Evolutionary conservation across 2,797 vertebrate genomes (phyloP), one percentile per base, ranked within the genome.

Genomic region (Cossypha heuglini): DNA sequence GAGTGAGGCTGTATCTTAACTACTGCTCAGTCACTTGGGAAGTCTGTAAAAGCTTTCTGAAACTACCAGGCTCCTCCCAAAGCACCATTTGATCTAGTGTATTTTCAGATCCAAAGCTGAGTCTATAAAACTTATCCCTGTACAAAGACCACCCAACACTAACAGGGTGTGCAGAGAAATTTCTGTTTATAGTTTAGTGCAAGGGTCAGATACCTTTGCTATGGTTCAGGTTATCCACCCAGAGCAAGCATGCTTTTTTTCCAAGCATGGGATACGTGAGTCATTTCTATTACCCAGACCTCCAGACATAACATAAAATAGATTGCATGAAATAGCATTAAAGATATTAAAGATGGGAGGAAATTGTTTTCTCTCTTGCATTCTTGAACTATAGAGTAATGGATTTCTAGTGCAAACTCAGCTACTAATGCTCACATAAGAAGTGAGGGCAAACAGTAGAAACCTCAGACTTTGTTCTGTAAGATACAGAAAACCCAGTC

Each of bases 301-400:
- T 97, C 91, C 86, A 95, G 92, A 94, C 78, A 90, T 90, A 88
- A 94, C 82, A 93, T 87, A 97, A 96, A 92, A 80, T 75, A 93
- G 62, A 76, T 90, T 80, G 42, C 77, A 81, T 90, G 75, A 71
- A 79, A 88, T 88, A 88, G n/a, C 66, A 85, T 73, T 72, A 51
- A 72, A 88, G 80, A 91, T 94, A 92, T 72, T 94, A 94, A 93
- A 93, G 83, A 96, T 86, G 80, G 75, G 76, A 61, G 58, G 87
- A 92, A 95, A 88, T 71, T 78, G 37, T 91, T 78, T 93, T 88
- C 58, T 69, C 85, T 51, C 77, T 85, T 89, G 57, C 86, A 94
- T 97, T 96, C 94, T 96, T 97, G 38, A 90, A 59, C 66, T 64
- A 51, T 69, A 49, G 86, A 80, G 80, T 94, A 93, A 93, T 75